Evolutionary conservation across 2,888 invertebrate species (phyloP).

Genomic region (Caradrina clavipalpis): DNA sequence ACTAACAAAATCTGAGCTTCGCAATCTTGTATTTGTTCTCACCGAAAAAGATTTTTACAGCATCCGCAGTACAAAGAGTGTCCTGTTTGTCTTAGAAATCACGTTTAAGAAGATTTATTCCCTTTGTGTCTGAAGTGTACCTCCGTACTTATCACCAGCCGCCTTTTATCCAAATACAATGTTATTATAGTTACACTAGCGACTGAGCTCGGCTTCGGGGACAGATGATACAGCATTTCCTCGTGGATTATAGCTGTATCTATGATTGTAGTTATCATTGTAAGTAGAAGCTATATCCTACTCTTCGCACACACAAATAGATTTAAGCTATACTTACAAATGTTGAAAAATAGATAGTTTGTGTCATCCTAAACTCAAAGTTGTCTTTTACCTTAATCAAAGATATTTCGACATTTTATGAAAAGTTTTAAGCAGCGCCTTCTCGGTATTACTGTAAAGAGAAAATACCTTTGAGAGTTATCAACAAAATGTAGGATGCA

Average conservation of each 20-base stretch:
- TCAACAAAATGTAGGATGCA: conserved; percentile 17
- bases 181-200: conserved; percentile 44
- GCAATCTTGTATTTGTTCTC: conserved; percentile 35
- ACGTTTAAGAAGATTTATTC: conserved; percentile 45
- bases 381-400: conserved; percentile 15
- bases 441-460: not conserved
- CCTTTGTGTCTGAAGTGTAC: conserved; percentile 38
- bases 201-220: conserved; percentile 48
- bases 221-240: conserved; percentile 51
- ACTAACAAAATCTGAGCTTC: conserved; percentile 22
- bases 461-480: conserved; percentile 2
- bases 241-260: conserved; percentile 25
- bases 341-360: not conserved
- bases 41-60: conserved; percentile 33
- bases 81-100: conserved; percentile 49
- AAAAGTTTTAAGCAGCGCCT: conserved; percentile 9
- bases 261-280: conserved; percentile 14
- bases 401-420: conserved; percentile 20
- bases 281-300: conserved; percentile 19
- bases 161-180: conserved; percentile 46
- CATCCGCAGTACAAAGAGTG: conserved; percentile 47
- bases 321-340: not conserved
- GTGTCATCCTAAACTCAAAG: conserved; percentile 2
- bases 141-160: conserved; percentile 37
- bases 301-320: not conserved